phyloP scores from a whole-genome alignment of 2,888 invertebrate genomes.

The Petrolisthes manimaculis region DNA sequence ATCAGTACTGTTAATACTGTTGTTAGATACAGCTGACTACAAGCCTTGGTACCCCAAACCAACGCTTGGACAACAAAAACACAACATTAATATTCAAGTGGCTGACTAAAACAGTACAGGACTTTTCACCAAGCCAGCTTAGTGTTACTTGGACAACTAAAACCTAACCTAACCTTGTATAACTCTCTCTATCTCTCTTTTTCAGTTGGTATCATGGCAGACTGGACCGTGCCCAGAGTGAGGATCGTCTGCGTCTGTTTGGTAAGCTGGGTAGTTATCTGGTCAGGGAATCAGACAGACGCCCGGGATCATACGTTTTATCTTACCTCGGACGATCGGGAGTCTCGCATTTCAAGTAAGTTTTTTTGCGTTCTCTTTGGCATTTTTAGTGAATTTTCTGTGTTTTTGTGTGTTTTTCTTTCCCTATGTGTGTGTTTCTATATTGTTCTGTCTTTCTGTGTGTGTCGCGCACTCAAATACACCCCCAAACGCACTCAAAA shows the following conservation, averaged over 20 bases:
- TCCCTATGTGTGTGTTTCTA: slow-evolving; percentile 68
- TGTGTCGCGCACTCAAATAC: too few species aligned
- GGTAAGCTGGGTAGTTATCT: slow-evolving; percentile 89
- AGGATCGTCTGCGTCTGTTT: slow-evolving; percentile 86
- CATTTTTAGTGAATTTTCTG: too few species aligned
- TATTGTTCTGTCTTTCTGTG: too few species aligned
- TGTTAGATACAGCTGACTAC: neutral
- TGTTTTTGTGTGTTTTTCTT: too few species aligned
- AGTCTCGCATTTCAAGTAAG: slow-evolving; percentile 92
- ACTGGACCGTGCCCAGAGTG: slow-evolving; percentile 90
- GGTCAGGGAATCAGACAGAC: slow-evolving; percentile 94
- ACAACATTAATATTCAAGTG: too few species aligned
- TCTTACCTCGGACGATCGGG: slow-evolving; percentile 94
- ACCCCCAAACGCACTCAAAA: too few species aligned
- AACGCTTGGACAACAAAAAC: too few species aligned
- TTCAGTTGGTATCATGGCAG: slow-evolving; percentile 92
- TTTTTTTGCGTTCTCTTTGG: too few species aligned
- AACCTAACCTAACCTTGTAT: too few species aligned
- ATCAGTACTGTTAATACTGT: neutral
- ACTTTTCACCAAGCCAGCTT: too few species aligned
- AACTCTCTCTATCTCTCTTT: neutral
- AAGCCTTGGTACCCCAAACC: neutral
- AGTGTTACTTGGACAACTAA: too few species aligned
- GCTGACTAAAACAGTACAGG: too few species aligned
- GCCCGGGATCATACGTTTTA: slow-evolving; percentile 93